These are phyloP conservation scores for Dynastes tityus DNA, from an alignment of 2,888 invertebrate genomes.

Conservation along the genomic window DNA sequence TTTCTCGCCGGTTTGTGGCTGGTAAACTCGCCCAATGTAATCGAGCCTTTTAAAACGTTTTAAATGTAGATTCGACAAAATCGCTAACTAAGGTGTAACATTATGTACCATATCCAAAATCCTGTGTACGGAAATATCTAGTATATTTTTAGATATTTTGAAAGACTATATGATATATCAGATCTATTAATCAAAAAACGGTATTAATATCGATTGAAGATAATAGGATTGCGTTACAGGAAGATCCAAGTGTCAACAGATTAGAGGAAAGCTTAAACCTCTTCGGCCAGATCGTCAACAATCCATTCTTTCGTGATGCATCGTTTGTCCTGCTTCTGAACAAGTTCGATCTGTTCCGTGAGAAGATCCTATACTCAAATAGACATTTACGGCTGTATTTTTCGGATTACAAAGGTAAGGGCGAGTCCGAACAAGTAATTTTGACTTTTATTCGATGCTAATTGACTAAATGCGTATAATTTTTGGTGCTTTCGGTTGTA, in stretches of 20 bases:
- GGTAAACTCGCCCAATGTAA: too few relatives aligned
- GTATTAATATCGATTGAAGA: too few relatives aligned
- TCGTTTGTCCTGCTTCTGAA: slow-evolving; percentile 78
- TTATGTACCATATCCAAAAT: too few relatives aligned
- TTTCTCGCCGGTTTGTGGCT: too few relatives aligned
- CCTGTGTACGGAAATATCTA: too few relatives aligned
- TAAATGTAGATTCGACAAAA: too few relatives aligned
- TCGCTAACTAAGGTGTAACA: too few relatives aligned
- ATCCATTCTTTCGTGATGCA: slow-evolving; percentile 77
- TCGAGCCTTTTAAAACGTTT: too few relatives aligned
- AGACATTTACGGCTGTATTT: slow-evolving; percentile 76
- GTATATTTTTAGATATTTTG: too few relatives aligned
- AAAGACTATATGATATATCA: too few relatives aligned
- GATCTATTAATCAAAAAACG: too few relatives aligned
- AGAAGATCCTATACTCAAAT: slow-evolving; percentile 77
- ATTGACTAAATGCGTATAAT: not conserved
- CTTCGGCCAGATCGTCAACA: slow-evolving; percentile 78
- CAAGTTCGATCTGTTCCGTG: slow-evolving; percentile 78
- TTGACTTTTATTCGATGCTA: not conserved
- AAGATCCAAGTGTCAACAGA: slow-evolving; percentile 76
- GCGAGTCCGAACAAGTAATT: too few relatives aligned
- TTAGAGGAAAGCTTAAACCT: slow-evolving; percentile 77
- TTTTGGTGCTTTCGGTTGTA: slow-evolving; percentile 57
- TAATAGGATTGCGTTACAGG: slow-evolving; percentile 63
- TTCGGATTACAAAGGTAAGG: slow-evolving; percentile 73